Percentiles rank a stretch among this genome's conserved stretches.
These are phyloP conservation scores for Rhagium mordax DNA, from an alignment of 2,888 invertebrate genomes.

Conservation along the genomic window DNA sequence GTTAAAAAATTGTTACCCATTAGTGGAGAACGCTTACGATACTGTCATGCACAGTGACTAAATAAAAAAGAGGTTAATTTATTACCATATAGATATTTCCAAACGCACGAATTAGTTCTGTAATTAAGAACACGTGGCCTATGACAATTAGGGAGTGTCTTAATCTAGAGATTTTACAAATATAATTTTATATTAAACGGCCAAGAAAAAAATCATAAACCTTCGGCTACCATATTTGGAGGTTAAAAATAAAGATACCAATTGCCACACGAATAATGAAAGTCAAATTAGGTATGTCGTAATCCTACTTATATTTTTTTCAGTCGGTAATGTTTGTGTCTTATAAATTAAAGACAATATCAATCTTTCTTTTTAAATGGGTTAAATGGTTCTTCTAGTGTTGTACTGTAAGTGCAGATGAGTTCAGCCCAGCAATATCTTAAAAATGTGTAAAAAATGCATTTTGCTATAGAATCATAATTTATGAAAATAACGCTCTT, in stretches of 20 bases:
- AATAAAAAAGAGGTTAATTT: constrained; percentile 24
- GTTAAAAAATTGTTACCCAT: constrained; percentile 13
- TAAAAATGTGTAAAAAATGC: no score
- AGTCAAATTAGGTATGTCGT: not conserved
- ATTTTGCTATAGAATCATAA: no score
- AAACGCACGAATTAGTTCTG: constrained; percentile 18
- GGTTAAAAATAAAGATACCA: not conserved
- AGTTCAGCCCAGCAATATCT: no score
- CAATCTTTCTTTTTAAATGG: not conserved
- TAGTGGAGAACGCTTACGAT: constrained; percentile 11
- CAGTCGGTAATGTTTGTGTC: not conserved
- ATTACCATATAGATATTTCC: constrained; percentile 2
- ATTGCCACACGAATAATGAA: not conserved
- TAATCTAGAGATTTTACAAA: constrained; percentile 14
- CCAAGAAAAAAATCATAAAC: constrained; percentile 1
- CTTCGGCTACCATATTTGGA: constrained; percentile 6
- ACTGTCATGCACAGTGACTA: not conserved
- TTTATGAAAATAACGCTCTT: no score
- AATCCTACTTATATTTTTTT: not conserved
- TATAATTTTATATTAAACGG: constrained; percentile 3
- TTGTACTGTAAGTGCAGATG: no score
- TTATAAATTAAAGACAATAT: not conserved
- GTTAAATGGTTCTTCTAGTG: not conserved
- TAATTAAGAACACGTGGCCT: constrained; percentile 28
- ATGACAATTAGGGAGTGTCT: not conserved